Base-by-base conservation (phyloP, 1,140 invertebrate genomes). In the Lordiphosa mommai region DNA sequence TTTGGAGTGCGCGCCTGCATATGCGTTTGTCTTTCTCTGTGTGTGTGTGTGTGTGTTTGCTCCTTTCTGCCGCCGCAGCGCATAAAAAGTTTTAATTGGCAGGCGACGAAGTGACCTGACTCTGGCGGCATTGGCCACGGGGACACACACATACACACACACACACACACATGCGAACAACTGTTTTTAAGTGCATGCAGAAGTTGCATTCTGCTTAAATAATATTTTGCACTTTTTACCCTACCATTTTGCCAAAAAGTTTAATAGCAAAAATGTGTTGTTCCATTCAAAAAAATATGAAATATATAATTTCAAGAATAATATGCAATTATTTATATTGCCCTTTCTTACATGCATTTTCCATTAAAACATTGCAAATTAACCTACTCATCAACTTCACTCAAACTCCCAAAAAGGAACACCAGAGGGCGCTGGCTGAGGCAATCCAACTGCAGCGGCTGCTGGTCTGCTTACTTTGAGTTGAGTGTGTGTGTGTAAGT, bases 21-120 rank as follows among this genome's bases (percentile, higher is more conserved):
- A 32, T 30, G 23, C 14, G 51, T 43, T 17, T 10, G 30, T n/a
- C 23, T 17, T 6, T 51, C 30, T 40, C 17, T 32, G 16, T 33
- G n/a, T 51, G 5, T 37, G 23, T 47, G 13, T n/a, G 5, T 50
- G 51, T 52, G 33, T 52, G 47, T 64, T 38, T 55, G 38, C 30
- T 8, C 3, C 1, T 4, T 6, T 27, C 29, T 34, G 63, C 44
- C 56, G 65, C 64, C 77, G 76, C 61, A 80, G 71, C 71, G 71
- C 66, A 80, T 76, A 82, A 71, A 80, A 80, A 80, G 55, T 80
- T 80, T 80, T 80, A 80, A 80, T 80, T 80, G 76, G 77, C 76
- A 80, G 77, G 66, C 76, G 76, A 82, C 76, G 67, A 80, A 80
- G 74, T 80, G 74, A 80, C 76, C 74, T 80, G 74, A 80, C 76